A percentile compares a stretch with the other conserved stretches of the same genome.
These are phyloP conservation scores for Chrysopilus asiliformis DNA, from an alignment of 2,888 invertebrate species.

Conservation along the genomic window DNA sequence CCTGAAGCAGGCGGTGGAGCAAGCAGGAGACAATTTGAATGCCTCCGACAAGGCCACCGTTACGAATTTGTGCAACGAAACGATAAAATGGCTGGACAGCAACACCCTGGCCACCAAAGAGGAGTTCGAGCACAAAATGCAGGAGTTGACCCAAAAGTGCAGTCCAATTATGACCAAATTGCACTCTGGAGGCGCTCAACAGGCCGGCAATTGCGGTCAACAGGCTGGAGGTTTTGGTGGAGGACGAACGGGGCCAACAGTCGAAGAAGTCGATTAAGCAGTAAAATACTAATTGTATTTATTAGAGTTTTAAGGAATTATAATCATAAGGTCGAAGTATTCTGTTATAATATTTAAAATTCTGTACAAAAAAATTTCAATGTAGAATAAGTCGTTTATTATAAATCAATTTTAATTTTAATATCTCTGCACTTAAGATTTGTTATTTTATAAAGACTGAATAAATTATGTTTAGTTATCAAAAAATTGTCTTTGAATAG, in stretches of 20 bases:
- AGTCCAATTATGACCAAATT: constrained; percentile 24
- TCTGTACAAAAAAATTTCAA: no score
- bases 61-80: constrained; percentile 43
- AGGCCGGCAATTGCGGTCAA: constrained; percentile 31
- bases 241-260: constrained; percentile 39
- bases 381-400: no score
- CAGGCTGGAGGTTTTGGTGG: constrained; percentile 49
- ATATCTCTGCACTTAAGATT: no score
- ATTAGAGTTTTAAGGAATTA: no score
- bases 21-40: constrained; percentile 45
- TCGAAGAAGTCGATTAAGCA: constrained; percentile 39
- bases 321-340: no score
- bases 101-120: constrained; percentile 58
- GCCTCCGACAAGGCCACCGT: constrained; percentile 54
- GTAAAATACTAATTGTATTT: no score
- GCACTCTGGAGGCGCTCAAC: constrained; percentile 16
- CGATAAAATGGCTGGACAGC: constrained; percentile 54
- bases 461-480: no score
- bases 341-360: no score
- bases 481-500: no score
- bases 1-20: constrained; percentile 50
- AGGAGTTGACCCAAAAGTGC: constrained; percentile 22
- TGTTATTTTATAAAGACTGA: no score
- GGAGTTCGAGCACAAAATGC: constrained; percentile 44
- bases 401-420: no score